Base-by-base conservation (phyloP, 2,888 invertebrate species). In the Lampropteryx suffumata region DNA sequence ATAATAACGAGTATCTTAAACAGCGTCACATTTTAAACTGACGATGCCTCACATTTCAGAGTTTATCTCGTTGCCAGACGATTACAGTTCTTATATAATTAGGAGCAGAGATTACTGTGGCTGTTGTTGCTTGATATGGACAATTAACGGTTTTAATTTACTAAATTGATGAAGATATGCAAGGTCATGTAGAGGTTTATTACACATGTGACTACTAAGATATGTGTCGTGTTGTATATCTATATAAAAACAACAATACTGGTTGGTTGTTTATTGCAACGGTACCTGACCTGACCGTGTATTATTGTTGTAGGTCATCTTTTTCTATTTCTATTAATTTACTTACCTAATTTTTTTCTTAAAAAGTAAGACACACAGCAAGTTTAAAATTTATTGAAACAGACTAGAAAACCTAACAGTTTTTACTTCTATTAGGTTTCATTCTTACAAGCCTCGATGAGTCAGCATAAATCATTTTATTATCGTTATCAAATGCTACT, bases 401-500 rank as follows among this genome's bases (percentile, higher is more conserved):
- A 39, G 17, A 43, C 46, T 35, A 40, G 26, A 33, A 9, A 47
- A n/a, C 28, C 64, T 54, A 67, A 65, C 78, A 78, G 30, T 44
- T 56, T 45, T 67, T 74, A 30, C 56, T 47, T 30, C 49, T 57
- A 50, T 65, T 75, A 21, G 67, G 62, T 50, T 69, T 73, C 3
- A 79, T 55, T 56, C 72, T 62, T 0, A 76, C 55, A 21, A 85
- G 36, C 9, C 61, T 73, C 3, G 44, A 67, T 0, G 67, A 70
- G 59, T 86, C 77, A 1, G 83, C 64, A 41, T 84, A 87, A 11
- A 88, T 66, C 4, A 86, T 69, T 58, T 84, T 77, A 57, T 86
- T 82, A 14, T 75, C 69, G 40, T 65, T 75, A 58, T 87, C 87
- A 62, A 87, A 87, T 0, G 84, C 73, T 10, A 84, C 47, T 4